phyloP scores from a whole-genome alignment of 2,888 invertebrate genomes.

The Ceratothoa steindachneri region DNA sequence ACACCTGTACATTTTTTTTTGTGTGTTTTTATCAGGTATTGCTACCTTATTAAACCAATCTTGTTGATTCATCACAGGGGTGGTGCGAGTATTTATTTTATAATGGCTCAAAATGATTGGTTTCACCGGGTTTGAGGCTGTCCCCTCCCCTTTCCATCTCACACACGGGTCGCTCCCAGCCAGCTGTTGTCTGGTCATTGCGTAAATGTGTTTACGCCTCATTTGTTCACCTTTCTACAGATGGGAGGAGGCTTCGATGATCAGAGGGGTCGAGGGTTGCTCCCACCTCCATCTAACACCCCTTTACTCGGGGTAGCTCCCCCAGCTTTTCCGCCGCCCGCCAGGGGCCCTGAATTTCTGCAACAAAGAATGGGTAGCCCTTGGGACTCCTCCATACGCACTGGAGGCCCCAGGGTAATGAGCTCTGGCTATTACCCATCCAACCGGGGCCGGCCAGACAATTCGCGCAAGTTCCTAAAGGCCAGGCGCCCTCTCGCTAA shows the following conservation, averaged over 20 bases:
- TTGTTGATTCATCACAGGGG: no score
- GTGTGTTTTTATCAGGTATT: no score
- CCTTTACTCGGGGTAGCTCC: slow-evolving; percentile 5
- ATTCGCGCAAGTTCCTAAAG: neutral
- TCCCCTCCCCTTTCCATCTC: no score
- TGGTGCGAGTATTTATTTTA: no score
- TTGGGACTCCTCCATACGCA: neutral
- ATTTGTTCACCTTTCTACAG: slow-evolving; percentile 2
- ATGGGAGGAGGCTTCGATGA: neutral
- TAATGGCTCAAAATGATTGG: no score
- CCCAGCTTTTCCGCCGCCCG: slow-evolving; percentile 2
- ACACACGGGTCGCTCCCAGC: no score
- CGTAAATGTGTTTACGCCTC: no score
- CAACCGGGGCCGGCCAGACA: neutral
- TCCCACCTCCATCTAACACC: neutral
- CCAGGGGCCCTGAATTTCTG: slow-evolving; percentile 4
- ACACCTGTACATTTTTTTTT: no score
- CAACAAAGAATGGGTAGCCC: slow-evolving; percentile 8
- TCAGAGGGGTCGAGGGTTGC: neutral
- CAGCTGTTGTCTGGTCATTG: no score
- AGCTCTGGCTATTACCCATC: slow-evolving; percentile 5
- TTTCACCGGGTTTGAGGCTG: no score
- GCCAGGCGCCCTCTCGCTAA: neutral
- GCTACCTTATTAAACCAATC: no score
- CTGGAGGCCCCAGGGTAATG: slow-evolving; percentile 4